Base-by-base conservation (phyloP, 2,113 vertebrate genomes). In the Acinonyx jubatus region DNA sequence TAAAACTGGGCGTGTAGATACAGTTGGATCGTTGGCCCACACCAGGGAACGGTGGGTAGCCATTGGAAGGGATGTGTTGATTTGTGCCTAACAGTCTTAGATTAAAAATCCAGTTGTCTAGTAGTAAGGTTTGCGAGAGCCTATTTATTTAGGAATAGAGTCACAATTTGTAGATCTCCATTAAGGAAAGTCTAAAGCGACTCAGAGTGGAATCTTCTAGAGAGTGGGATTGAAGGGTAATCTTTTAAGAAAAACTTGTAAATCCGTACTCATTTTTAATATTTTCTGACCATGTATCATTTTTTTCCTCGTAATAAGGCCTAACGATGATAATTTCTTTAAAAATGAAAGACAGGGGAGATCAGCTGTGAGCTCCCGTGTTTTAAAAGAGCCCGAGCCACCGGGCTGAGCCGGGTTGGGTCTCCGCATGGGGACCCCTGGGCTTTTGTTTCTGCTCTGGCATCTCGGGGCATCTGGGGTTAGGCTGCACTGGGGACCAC, bases 281-380 rank as follows among this genome's bases (percentile, higher is more conserved):
- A 12, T 76, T 50, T 89, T 81, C 23, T 69, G 81, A 74, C 15
- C 74, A 9, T 25, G 31, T 25, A 45, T 84, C 13, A 78, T 91
- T 29, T 55, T 94, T 96, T 31, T 69, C 89, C 96, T 96, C 95
- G 50, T 78, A 55, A 73, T 93, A 81, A 69, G 61, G 50, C 74
- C 6, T 66, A 27, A 78, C 89, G 48, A 29, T 57, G 4, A n/a
- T 2, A 4, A 61, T 55, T 81, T 71, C 36, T 92, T 88, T 88
- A 21, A 4, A 69, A 79, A 92, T n/a, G 79, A 78, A 69, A 57
- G 38, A 7, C 57, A 21, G 27, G 12, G 9, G 41, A 25, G 8
- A 21, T 83, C 41, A 52, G 18, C 15, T 73, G 8, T 57, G 6
- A 61, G 45, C 6, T 18, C 29, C 45, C 0, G 0, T 8, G 13